phyloP scores from a whole-genome alignment of 2,888 invertebrate genomes.

The Lumbricus terrestris region DNA sequence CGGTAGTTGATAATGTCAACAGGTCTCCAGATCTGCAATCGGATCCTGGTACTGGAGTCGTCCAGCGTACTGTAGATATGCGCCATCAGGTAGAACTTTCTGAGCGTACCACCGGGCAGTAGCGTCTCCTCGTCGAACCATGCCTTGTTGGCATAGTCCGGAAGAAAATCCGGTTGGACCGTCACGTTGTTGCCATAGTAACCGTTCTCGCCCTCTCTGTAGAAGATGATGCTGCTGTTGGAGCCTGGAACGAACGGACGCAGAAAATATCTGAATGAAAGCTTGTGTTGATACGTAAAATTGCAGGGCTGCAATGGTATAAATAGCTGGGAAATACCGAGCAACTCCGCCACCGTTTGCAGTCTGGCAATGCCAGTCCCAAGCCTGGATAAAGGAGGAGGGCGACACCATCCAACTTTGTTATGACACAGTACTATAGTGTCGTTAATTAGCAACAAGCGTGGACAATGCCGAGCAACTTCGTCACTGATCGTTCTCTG shows the following conservation, averaged over 20 bases:
- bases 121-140: constrained; percentile 34
- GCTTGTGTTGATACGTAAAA: too few relatives aligned
- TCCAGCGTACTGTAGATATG: constrained; percentile 22
- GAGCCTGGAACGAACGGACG: neutral
- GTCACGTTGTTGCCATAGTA: constrained; percentile 37
- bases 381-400: too few relatives aligned
- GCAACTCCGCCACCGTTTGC: too few relatives aligned
- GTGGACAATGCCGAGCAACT: too few relatives aligned
- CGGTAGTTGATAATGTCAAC: constrained; percentile 14
- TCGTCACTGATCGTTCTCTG: too few relatives aligned
- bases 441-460: too few relatives aligned
- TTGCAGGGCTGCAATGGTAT: too few relatives aligned
- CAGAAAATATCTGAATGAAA: neutral
- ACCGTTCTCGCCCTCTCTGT: constrained; percentile 4
- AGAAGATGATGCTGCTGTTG: constrained; percentile 17
- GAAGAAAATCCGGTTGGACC: constrained; percentile 20
- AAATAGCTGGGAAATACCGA: too few relatives aligned
- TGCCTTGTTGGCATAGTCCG: constrained; percentile 28
- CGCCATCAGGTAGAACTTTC: constrained; percentile 30
- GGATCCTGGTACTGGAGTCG: constrained; percentile 15
- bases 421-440: too few relatives aligned
- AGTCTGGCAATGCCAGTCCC: too few relatives aligned
- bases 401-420: too few relatives aligned
- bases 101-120: constrained; percentile 33
- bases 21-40: constrained; percentile 37